Conservation (phyloP, 1,140 invertebrate species). For the Harlomillsia oculata region DNA sequence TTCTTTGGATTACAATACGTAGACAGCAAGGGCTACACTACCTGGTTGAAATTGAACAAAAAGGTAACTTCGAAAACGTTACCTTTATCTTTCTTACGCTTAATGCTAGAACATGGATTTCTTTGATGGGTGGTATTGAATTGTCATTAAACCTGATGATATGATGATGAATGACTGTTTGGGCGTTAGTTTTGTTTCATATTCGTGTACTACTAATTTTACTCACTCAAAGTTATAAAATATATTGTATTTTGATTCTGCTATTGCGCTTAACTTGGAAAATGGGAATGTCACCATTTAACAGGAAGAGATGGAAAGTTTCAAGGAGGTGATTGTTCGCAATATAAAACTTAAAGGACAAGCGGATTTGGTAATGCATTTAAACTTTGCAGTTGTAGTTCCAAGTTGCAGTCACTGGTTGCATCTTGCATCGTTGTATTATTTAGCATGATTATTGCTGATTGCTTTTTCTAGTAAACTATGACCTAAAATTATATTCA, state of each 20-base stretch:
- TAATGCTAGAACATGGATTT: background rate
- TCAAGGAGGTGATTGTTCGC: slow-evolving; percentile 19
- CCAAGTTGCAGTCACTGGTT: too few relatives aligned
- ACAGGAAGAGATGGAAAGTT: slow-evolving; percentile 31
- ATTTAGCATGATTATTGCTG: too few relatives aligned
- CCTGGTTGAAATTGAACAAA: slow-evolving; percentile 99
- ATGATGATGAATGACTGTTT: background rate
- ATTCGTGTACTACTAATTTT: too few relatives aligned
- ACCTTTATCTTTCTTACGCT: slow-evolving; percentile 8
- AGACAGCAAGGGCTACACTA: slow-evolving; percentile 92
- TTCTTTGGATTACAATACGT: slow-evolving; percentile 99
- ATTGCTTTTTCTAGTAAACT: too few relatives aligned
- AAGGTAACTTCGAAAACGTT: slow-evolving; percentile 61
- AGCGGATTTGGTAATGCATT: slow-evolving; percentile 19
- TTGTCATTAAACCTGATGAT: background rate
- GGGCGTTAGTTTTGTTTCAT: too few relatives aligned
- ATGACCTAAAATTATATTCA: too few relatives aligned
- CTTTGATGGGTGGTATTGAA: slow-evolving; percentile 4
- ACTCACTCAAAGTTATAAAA: too few relatives aligned
- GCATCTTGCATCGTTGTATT: too few relatives aligned
- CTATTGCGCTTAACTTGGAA: too few relatives aligned
- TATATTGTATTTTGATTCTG: too few relatives aligned
- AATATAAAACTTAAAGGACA: slow-evolving; percentile 20
- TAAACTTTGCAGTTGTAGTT: background rate
- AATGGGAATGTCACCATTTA: too few relatives aligned